Conservation (phyloP, 1,140 invertebrate species). For the Anastatus disparis region DNA sequence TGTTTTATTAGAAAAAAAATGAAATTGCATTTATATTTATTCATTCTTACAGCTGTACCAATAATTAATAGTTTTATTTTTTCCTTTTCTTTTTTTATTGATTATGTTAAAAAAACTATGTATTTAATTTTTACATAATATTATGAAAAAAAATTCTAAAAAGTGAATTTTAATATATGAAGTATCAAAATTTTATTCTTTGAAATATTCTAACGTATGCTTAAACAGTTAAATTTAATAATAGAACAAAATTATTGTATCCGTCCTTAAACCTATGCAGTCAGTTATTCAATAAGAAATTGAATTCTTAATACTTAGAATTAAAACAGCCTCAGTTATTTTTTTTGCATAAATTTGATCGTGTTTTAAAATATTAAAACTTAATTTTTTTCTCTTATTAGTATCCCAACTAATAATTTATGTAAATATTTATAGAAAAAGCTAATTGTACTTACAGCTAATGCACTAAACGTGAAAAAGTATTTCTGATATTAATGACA, state of each 20-base stretch:
- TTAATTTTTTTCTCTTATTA: not conserved
- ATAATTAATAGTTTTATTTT: not conserved
- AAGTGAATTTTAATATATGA: constrained; percentile 15
- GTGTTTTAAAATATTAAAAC: not conserved
- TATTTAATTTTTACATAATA: constrained; percentile 26
- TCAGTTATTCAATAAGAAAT: not conserved
- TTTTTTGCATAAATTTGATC: not conserved
- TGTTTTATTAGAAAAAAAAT: constrained; percentile 45
- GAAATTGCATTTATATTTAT: constrained; percentile 43
- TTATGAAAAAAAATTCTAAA: constrained; percentile 19
- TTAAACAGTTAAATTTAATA: not conserved
- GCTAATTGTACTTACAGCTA: constrained; percentile 1
- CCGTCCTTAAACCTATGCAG: constrained; percentile 1
- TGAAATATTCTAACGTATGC: not conserved
- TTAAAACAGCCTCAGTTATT: not conserved
- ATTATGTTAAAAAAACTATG: constrained; percentile 19
- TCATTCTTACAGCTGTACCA: constrained; percentile 25
- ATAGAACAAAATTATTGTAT: not conserved
- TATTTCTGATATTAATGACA: not conserved
- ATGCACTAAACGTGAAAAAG: not conserved
- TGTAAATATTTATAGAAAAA: not conserved
- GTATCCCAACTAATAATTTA: not conserved
- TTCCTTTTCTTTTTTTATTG: constrained; percentile 14
- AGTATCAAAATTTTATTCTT: constrained; percentile 10
- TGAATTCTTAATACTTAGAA: constrained; percentile 1